A percentile compares a stretch with the other conserved stretches of the same genome.
phyloP scores from a whole-genome alignment of 1,140 invertebrate species.

The Brachystomella parvula region DNA sequence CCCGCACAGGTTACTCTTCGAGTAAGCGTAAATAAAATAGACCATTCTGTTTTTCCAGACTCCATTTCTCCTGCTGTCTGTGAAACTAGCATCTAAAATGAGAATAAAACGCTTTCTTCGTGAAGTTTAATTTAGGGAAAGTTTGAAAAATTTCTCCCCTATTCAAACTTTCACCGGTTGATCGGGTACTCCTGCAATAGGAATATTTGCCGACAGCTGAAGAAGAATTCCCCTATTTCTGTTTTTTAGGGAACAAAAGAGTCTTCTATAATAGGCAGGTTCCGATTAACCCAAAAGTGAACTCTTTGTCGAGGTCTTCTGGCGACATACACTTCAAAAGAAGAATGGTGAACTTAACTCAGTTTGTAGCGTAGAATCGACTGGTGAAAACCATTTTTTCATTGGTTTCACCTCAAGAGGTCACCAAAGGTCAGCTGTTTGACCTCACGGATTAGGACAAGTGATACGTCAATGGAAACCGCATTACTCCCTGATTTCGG shows the following conservation, averaged over 20 bases:
- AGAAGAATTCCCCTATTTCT: not conserved
- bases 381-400: too few relatives aligned
- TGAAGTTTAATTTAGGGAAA: too few relatives aligned
- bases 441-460: too few relatives aligned
- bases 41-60: not conserved
- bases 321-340: not conserved
- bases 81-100: not conserved
- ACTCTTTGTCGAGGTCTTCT: not conserved
- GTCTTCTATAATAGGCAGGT: too few relatives aligned
- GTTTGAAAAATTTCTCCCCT: not conserved
- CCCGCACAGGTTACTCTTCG: not conserved
- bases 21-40: not conserved
- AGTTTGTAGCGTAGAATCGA: not conserved
- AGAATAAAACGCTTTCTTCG: constrained; percentile 1
- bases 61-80: not conserved
- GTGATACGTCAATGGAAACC: too few relatives aligned
- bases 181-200: too few relatives aligned
- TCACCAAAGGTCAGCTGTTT: too few relatives aligned
- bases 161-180: constrained; percentile 5
- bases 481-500: too few relatives aligned
- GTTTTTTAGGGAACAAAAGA: too few relatives aligned
- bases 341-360: not conserved
- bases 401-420: too few relatives aligned
- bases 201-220: too few relatives aligned
- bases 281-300: not conserved